phyloP scores from a whole-genome alignment of 2,113 vertebrate species.

The Tachuris rubrigastra region DNA sequence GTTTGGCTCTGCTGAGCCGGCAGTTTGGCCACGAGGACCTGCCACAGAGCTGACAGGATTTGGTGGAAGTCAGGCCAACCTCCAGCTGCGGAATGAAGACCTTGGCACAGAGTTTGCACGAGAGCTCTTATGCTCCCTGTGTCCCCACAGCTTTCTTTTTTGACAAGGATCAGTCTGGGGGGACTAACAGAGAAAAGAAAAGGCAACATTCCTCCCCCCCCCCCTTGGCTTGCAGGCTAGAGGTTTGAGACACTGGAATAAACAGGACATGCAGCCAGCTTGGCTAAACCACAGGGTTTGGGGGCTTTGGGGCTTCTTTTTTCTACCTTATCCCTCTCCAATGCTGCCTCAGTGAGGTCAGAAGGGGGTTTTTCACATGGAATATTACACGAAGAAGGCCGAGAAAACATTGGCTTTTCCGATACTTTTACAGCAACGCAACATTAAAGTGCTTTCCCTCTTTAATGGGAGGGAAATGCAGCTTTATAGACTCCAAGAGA shows the following conservation, averaged over 20 bases:
- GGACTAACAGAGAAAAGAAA: not conserved
- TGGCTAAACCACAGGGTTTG: not conserved
- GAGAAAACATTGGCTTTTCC: not conserved
- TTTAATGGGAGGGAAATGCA: constrained; percentile 3
- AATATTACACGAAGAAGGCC: constrained; percentile 17
- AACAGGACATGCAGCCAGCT: not conserved
- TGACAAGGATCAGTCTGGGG: not conserved
- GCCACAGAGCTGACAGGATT: not conserved
- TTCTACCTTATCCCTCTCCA: not conserved
- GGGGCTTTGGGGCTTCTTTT: not conserved
- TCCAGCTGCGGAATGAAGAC: not conserved
- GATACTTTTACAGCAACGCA: not conserved
- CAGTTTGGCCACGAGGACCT: not conserved
- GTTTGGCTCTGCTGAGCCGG: not conserved
- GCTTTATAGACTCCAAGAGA: constrained; percentile 38
- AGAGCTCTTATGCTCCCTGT: not conserved
- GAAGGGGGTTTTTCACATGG: not conserved
- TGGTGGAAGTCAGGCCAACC: not conserved
- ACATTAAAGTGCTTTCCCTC: constrained; percentile 17
- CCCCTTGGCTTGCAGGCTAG: not conserved
- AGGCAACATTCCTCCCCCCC: rapidly evolving
- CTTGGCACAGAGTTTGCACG: rapidly evolving
- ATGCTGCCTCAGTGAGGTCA: not conserved
- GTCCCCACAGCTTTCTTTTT: not conserved
- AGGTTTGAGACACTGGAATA: not conserved